These are phyloP conservation scores for Sebastes nivosus DNA, from an alignment of 2,797 vertebrate species.

Conservation along the genomic window DNA sequence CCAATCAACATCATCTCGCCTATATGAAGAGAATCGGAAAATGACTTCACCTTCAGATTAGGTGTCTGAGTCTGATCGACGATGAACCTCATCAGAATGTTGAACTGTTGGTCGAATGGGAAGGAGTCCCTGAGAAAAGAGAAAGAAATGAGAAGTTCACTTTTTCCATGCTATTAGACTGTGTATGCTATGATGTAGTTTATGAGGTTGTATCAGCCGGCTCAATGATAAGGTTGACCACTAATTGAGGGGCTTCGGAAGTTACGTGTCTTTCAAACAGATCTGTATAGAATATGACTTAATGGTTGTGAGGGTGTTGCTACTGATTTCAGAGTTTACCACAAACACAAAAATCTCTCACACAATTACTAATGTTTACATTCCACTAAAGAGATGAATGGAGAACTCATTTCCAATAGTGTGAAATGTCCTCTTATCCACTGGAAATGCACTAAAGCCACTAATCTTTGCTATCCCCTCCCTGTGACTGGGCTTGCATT, in stretches of 20 bases:
- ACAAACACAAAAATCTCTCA: not conserved
- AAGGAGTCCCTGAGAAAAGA: slow-evolving; percentile 90
- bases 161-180: slow-evolving; percentile 85
- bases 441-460: not conserved
- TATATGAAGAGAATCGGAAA: not conserved
- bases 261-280: not conserved
- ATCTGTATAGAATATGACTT: not conserved
- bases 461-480: not conserved
- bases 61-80: slow-evolving; percentile 99
- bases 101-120: slow-evolving; percentile 97
- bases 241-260: not conserved
- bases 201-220: too few relatives aligned
- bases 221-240: not conserved
- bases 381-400: not conserved
- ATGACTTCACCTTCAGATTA: slow-evolving; percentile 87
- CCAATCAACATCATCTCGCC: not conserved
- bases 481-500: not conserved
- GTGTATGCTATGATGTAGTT: not conserved
- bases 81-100: slow-evolving; percentile 98
- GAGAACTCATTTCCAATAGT: not conserved
- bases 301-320: not conserved
- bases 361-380: too few relatives aligned
- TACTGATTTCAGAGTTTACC: not conserved
- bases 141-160: not conserved
- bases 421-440: not conserved